Evolutionary conservation across 2,888 invertebrate species (phyloP).

Genomic region (Gryllus longicercus): DNA sequence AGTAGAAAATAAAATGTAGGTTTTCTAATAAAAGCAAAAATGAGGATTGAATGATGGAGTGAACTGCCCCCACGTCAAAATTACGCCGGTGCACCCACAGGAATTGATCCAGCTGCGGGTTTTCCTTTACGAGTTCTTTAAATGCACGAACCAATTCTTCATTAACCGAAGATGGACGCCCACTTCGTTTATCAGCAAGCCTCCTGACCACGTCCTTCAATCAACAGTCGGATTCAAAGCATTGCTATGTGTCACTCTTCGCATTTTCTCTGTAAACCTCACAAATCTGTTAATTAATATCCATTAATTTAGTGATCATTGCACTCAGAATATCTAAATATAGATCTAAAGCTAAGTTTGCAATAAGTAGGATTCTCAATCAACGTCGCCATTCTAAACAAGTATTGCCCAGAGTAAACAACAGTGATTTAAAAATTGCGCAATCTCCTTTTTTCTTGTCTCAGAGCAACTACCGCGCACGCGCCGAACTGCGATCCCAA

Average conservation of each 20-base stretch:
- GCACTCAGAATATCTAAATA: slow-evolving; percentile 24
- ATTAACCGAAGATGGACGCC: slow-evolving; percentile 26
- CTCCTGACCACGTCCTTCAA: slow-evolving; percentile 5
- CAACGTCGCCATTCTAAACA: slow-evolving; percentile 20
- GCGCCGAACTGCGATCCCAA: too few species aligned
- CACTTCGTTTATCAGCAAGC: slow-evolving; percentile 24
- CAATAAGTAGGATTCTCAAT: slow-evolving; percentile 21
- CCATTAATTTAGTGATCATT: background rate
- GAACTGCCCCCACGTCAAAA: too few species aligned
- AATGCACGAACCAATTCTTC: slow-evolving; percentile 24
- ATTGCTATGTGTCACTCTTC: slow-evolving; percentile 11
- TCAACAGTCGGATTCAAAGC: slow-evolving; percentile 8
- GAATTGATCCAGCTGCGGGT: background rate
- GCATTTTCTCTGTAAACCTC: slow-evolving; percentile 17
- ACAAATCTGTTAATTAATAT: slow-evolving; percentile 21
- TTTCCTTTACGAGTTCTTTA: slow-evolving; percentile 22
- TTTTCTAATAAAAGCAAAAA: too few species aligned
- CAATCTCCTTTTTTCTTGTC: background rate
- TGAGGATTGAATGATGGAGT: too few species aligned
- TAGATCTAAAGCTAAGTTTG: background rate
- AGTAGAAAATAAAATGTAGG: too few species aligned
- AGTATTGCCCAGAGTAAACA: background rate
- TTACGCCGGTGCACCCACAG: too few species aligned
- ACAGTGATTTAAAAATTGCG: background rate
- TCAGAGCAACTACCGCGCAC: background rate